Base-by-base conservation (phyloP, 2,797 vertebrate species). In the Falco novaeseelandiae region DNA sequence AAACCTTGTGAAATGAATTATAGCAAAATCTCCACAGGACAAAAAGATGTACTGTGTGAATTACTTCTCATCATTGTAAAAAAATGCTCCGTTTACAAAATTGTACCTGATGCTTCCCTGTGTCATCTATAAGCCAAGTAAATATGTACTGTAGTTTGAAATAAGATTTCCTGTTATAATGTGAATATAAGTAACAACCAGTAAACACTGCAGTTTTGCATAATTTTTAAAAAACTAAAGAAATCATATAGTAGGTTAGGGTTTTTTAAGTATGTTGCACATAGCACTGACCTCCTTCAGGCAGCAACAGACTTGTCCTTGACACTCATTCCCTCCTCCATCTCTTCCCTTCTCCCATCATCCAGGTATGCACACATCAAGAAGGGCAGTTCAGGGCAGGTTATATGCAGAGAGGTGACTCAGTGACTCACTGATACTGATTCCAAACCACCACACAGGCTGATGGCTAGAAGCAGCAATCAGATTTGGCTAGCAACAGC, bases 381-480 rank as follows among this genome's bases (percentile, higher is more conserved):
- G 40, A 14, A 16, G 48, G 62, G 27, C 5, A n/a, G 38, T 0
- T 9, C 52, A 58, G 63, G 42, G 22, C 52, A 34, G 42, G 48
- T 8, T 8, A 34, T 2, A 2, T 8, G 20, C 80, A 58, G 44
- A 32, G 76, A 29, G 22, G 36, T 30, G 63, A 55, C 69, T 70
- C 59, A 12, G 1, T 14, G 36, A 10, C 58, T 23, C 16, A 0
- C 3, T 12, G 36, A 10, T 2, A 5, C n/a, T 55, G 29, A 10
- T 2, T 17, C 70, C 4, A 13, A 88, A 10, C 26, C 6, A 1
- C 30, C 80, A 7, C 58, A 4, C 36, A 5, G 32, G 42, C 74
- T 9, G 12, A 19, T 4, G 49, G 62, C 57, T 44, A 27, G 49
- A 6, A 79, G 74, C 34, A 44, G 70, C 6, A 5, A 57, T 8